Evolutionary conservation across 1,140 invertebrate genomes (phyloP), one percentile per base, ranked within the genome.

Genomic region (Asobara japonica): DNA sequence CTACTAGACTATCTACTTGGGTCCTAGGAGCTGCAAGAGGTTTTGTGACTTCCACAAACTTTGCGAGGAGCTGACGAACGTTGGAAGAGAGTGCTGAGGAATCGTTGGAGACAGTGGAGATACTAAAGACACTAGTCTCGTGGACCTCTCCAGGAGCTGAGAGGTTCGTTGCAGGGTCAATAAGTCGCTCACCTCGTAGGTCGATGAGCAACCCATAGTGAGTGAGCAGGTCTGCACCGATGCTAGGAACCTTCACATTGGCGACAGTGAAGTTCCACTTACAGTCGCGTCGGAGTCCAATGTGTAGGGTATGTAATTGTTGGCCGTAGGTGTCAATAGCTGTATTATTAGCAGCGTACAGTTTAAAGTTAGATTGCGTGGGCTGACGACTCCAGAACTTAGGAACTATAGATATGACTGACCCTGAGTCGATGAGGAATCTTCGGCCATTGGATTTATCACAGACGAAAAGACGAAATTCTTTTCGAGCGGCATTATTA

Each of bases 31-130:
- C 76, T 18, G 48, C 8, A 10, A 74, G 8, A 2, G 78, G 72
- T 48, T 89, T 87, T 18, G 82, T 77, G 80, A 89, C 83, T 5
- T 74, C 64, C 0, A 72, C 11, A 71, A 78, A 84, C 65, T 82
- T n/a, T n/a, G 13, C 74, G 73, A 73, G 48, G 10, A 48, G 3
- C 70, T 45, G 33, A 69, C 33, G n/a, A n/a, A n/a, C n/a, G n/a
- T n/a, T 31, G 70, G 76, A 1, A 80, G 82, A 1, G 75, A n/a
- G n/a, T 6, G 5, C 31, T 11, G n/a, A n/a, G n/a, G n/a, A n/a
- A n/a, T n/a, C n/a, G n/a, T n/a, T n/a, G n/a, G n/a, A n/a, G n/a
- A n/a, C 22, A 22, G 67, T 61, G 13, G 67, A 36, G 10, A 71
- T 51, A n/a, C 69, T 29, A 25, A 31, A 41, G 16, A 38, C 38